Conservation (phyloP, 2,797 vertebrate species). For the Hafferia zeledoni region DNA sequence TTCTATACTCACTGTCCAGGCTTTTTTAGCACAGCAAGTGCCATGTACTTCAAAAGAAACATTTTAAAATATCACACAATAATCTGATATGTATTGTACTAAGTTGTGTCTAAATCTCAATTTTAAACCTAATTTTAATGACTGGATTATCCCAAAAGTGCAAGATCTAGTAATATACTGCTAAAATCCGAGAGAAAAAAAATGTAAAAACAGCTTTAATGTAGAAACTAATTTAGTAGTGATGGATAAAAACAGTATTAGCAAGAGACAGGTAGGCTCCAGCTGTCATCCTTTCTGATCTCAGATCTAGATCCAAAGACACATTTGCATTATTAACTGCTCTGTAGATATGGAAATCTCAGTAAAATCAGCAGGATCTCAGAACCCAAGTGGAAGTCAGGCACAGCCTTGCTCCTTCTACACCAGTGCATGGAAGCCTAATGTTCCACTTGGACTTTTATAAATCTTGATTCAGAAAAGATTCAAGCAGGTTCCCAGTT, state of each 20-base stretch:
- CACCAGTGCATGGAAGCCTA: not conserved
- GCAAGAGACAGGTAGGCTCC: not conserved
- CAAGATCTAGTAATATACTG: not conserved
- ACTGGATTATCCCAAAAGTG: slow-evolving; percentile 15
- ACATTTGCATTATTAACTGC: not conserved
- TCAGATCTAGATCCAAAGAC: slow-evolving; percentile 9
- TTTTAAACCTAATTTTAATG: slow-evolving; percentile 25
- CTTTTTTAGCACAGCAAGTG: not conserved
- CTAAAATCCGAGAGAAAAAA: slow-evolving; percentile 1
- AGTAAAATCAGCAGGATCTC: not conserved
- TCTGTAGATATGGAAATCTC: not conserved
- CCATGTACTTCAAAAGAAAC: not conserved
- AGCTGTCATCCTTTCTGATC: slow-evolving; percentile 17
- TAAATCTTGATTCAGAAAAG: not conserved
- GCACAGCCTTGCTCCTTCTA: not conserved
- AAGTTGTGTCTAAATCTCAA: not conserved
- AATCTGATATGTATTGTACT: not conserved
- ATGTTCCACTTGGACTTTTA: not conserved
- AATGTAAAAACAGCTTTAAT: not conserved
- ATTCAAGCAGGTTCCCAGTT: not conserved
- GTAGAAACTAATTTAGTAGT: slow-evolving; percentile 23
- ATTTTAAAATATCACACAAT: not conserved
- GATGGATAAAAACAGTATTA: slow-evolving; percentile 20
- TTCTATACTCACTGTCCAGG: not conserved
- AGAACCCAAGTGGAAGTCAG: not conserved